Conservation (phyloP, 2,888 invertebrate genomes). For the Bugulina stolonifera region DNA sequence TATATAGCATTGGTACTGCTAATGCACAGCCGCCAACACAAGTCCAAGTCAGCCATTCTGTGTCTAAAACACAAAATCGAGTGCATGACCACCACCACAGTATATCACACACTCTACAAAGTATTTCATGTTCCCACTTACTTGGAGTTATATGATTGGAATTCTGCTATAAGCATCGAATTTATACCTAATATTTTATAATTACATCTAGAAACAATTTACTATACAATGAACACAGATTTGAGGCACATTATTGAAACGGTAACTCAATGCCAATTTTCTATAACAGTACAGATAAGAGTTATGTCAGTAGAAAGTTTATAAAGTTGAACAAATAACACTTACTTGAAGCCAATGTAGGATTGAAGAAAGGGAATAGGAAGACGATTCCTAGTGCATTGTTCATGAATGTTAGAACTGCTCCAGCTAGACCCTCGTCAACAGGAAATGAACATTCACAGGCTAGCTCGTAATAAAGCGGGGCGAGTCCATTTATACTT, state of each 20-base stretch:
- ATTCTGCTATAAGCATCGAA: no score
- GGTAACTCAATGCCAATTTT: no score
- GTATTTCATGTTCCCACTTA: not conserved
- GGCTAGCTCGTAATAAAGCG: constrained; percentile 40
- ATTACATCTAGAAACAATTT: not conserved
- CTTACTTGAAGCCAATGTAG: not conserved
- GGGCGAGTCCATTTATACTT: constrained; percentile 36
- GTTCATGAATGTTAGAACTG: constrained; percentile 28
- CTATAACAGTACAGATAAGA: no score
- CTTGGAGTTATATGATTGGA: no score
- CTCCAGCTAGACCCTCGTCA: constrained; percentile 34
- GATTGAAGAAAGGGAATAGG: constrained; percentile 8
- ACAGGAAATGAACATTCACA: constrained; percentile 42
- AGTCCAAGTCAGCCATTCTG: constrained; percentile 26
- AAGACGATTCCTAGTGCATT: constrained; percentile 4
- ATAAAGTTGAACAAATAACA: no score
- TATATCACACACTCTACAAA: not conserved
- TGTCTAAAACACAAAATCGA: no score
- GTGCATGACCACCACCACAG: not conserved
- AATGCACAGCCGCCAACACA: not conserved
- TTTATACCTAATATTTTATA: not conserved
- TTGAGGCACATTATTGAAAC: no score
- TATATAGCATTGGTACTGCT: constrained; percentile 22
- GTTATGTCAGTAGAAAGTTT: no score
- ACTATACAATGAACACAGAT: no score